These are phyloP conservation scores for Dreissena polymorpha DNA, from an alignment of 1,140 invertebrate species.

Conservation along the genomic window DNA sequence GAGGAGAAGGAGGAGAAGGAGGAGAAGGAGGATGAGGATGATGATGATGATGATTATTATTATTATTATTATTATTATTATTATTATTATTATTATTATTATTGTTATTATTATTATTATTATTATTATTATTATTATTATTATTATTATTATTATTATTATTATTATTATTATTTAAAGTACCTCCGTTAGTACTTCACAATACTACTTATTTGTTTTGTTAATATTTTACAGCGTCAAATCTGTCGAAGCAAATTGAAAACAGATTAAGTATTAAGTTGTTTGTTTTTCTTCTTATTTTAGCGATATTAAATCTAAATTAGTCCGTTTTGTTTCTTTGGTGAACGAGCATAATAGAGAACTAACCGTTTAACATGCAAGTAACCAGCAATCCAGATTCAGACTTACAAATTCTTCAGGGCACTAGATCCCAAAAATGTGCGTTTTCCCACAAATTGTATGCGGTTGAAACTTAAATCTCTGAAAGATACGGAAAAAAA, in stretches of 20 bases:
- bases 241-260: background rate
- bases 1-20: too few relatives aligned
- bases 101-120: too few relatives aligned
- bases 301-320: too few relatives aligned
- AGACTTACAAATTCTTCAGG: slow-evolving; percentile 55
- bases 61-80: too few relatives aligned
- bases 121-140: too few relatives aligned
- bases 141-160: too few relatives aligned
- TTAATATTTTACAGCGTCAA: background rate
- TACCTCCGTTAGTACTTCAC: too few relatives aligned
- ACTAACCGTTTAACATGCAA: background rate
- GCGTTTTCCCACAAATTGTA: slow-evolving; percentile 21
- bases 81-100: too few relatives aligned
- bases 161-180: too few relatives aligned
- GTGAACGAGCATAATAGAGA: background rate
- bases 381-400: background rate
- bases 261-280: background rate
- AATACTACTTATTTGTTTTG: background rate
- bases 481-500: slow-evolving; percentile 38
- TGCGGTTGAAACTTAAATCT: slow-evolving; percentile 52
- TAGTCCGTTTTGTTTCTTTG: background rate
- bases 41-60: too few relatives aligned
- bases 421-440: slow-evolving; percentile 46
- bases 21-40: too few relatives aligned
- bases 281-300: background rate